phyloP scores from a whole-genome alignment of 2,797 vertebrate species.

The Rhadinocentrus ornatus region DNA sequence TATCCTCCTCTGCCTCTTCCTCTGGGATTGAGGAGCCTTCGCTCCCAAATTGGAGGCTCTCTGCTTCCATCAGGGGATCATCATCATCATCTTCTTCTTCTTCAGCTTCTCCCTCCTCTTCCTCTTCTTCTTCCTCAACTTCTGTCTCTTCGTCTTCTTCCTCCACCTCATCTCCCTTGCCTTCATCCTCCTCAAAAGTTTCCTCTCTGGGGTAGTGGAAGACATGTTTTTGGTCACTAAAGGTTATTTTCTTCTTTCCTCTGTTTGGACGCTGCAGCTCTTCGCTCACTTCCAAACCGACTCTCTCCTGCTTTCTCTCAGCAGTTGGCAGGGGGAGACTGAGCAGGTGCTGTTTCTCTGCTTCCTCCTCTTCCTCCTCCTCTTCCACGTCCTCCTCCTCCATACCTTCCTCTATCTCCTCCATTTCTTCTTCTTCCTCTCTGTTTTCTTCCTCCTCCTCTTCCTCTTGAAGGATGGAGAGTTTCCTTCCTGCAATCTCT shows the following conservation, averaged over 20 bases:
- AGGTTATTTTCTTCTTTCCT: constrained; percentile 70
- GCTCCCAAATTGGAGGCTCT: constrained; percentile 85
- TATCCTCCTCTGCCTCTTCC: constrained; percentile 70
- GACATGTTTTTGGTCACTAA: constrained; percentile 73
- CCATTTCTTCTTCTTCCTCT: constrained; percentile 68
- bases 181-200: constrained; percentile 52
- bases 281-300: constrained; percentile 58
- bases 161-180: constrained; percentile 39
- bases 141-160: constrained; percentile 71
- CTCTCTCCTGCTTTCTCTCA: constrained; percentile 46
- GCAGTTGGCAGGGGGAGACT: constrained; percentile 32
- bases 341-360: constrained; percentile 69
- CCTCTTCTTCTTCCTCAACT: constrained; percentile 62
- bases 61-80: constrained; percentile 89
- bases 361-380: constrained; percentile 64
- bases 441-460: constrained; percentile 59
- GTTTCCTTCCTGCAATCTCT: constrained; percentile 62
- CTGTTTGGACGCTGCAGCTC: constrained; percentile 40
- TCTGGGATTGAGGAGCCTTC: constrained; percentile 81
- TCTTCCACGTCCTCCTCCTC: constrained; percentile 49
- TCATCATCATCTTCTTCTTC: constrained; percentile 82
- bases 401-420: constrained; percentile 47
- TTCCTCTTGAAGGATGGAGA: constrained; percentile 68
- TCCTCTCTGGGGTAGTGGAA: constrained; percentile 77
- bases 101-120: constrained; percentile 73